Percentiles rank a stretch among this genome's conserved stretches.
phyloP scores from a whole-genome alignment of 2,888 invertebrate genomes.

The Drosophila mettleri region DNA sequence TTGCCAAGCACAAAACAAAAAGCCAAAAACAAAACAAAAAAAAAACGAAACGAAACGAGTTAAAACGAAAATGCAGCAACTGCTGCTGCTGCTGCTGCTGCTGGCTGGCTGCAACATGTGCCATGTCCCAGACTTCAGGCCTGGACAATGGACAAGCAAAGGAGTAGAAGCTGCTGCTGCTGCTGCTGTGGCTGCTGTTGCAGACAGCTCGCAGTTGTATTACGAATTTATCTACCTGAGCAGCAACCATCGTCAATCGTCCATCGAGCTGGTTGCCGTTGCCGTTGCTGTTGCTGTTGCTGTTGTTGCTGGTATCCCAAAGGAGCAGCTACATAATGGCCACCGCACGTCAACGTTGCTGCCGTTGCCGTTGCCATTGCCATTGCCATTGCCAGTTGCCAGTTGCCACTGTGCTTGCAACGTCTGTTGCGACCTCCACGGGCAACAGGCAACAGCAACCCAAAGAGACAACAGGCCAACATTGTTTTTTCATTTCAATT shows the following conservation, averaged over 20 bases:
- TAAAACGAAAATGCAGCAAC: constrained; percentile 50
- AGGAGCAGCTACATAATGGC: constrained; percentile 78
- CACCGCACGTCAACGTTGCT: constrained; percentile 72
- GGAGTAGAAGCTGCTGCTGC: constrained; percentile 30
- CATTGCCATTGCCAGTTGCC: constrained; percentile 33
- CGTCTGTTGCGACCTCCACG: constrained; percentile 37
- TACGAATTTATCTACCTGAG: constrained; percentile 81
- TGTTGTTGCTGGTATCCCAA: constrained; percentile 63
- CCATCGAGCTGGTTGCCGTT: constrained; percentile 61
- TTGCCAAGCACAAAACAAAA: constrained; percentile 32
- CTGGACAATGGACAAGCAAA: constrained; percentile 56
- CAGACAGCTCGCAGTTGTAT: constrained; percentile 74
- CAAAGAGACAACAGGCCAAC: constrained; percentile 40
- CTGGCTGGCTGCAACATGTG: constrained; percentile 66
- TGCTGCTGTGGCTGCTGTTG: constrained; percentile 35
- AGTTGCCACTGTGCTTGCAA: constrained; percentile 52
- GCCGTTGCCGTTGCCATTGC: constrained; percentile 32
- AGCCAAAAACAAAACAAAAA: constrained; percentile 11
- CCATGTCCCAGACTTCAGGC: constrained; percentile 64
- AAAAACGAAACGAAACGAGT: constrained; percentile 21
- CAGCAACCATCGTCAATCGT: constrained; percentile 81
- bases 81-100: constrained; percentile 14
- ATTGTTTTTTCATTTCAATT: constrained; percentile 68
- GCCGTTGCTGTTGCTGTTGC: constrained; percentile 34
- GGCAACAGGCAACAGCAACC: constrained; percentile 30